Base-by-base conservation (phyloP, 2,113 vertebrate genomes). In the Suricata suricatta region DNA sequence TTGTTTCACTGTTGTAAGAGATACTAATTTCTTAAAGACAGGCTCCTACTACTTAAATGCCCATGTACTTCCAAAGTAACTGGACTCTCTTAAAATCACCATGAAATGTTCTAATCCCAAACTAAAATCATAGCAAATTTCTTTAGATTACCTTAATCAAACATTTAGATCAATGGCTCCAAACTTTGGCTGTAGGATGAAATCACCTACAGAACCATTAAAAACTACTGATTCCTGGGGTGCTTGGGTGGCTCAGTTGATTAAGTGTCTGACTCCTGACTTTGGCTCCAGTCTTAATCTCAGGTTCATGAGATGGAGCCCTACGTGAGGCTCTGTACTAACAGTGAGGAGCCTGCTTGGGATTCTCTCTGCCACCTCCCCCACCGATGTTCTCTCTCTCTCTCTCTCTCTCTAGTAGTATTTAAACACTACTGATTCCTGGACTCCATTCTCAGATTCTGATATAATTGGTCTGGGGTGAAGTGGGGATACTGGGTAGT, bases 61-160 rank as follows among this genome's bases (percentile, higher is more conserved):
- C 29, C 72, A 68, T 19, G 10, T 83, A 69, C 47, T 88, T 47
- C 27, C 69, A 11, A 57, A 76, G 57, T 71, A 87, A 25, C 25
- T 33, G 16, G 35, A 57, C 23, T 79, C 96, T 41, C 74, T 63
- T 92, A 94, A 89, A 95, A 54, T 83, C 33, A 74, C 54, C 63
- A 89, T 21, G 50, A 92, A 94, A 82, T 89, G 15, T 81, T 95
- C 82, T 90, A 66, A 88, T 88, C 25, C 19, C 33, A 82, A 88
- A 71, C 41, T 57, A 80, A 88, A 86, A 68, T 79, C 50, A 64
- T 15, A 33, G 17, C 25, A 25, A 92, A 74, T 93, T 74, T 82
- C 44, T 97, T 91, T 63, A 8, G 11, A 90, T 76, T 15, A 14
- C 2, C 29, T 38, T 66, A 72, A 47, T 96, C 44, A 91, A 63